Evolutionary conservation across 2,797 vertebrate genomes (phyloP), one percentile per base, ranked within the genome.

Genomic region (Chaunax sp.): DNA sequence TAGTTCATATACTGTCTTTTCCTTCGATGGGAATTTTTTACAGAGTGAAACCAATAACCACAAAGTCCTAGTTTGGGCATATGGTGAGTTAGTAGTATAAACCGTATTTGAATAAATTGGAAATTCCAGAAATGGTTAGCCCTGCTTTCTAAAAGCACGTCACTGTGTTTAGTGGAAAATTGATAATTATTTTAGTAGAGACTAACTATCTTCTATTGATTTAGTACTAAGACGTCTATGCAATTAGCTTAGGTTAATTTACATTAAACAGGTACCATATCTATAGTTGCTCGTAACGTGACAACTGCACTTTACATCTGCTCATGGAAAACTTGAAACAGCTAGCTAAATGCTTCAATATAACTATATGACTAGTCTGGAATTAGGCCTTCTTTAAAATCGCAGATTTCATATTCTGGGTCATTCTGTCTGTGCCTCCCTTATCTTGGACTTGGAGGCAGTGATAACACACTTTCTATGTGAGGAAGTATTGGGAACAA

Each of bases 401-500:
- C 3, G 18, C 33, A 20, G 0, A 47, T 55, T 44, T 25, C 12
- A 23, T 15, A 25, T 19, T 30, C 6, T 46, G 18, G 59, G 23
- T n/a, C 60, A 38, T 25, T 41, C 22, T 61, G 47, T 40, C 35
- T 64, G 20, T 58, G 56, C 65, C 62, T 68, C 23, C 37, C 37
- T 16, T 14, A 33, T 6, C 44, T 41, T 58, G 52, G 19, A 25
- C 23, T 16, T 10, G 28, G 10, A 6, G 5, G 20, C 33, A 43
- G 43, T 23, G 41, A 20, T 38, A 16, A 28, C 12, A 62, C 19
- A 12, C 13, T 62, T 41, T 25, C 22, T 37, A 14, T 33, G 35
- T 49, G 52, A 60, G 59, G 58, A 59, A 49, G 65, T 69, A 69
- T 43, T 60, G 25, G 20, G 8, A 1, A 41, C 20, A 63, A 30